A percentile compares a stretch with the other conserved stretches of the same genome.
Conservation (phyloP, 2,797 vertebrate genomes). For the Etheostoma perlongum region DNA sequence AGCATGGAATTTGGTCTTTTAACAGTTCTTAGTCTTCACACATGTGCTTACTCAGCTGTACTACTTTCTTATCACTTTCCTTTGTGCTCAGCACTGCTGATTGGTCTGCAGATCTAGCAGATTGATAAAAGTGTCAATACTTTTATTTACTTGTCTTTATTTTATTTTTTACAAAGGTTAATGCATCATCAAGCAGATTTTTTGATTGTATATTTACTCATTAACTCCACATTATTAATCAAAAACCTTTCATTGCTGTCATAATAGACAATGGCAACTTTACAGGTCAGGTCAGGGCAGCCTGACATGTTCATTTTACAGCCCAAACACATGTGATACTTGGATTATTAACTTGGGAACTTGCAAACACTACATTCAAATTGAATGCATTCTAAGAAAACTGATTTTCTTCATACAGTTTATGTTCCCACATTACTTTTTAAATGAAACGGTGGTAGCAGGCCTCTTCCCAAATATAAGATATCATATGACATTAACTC, state of each 20-base stretch:
- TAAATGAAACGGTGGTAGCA: neutral
- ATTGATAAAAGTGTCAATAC: neutral
- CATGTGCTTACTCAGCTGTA: neutral
- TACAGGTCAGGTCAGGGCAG: slow-evolving; percentile 4
- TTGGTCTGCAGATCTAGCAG: neutral
- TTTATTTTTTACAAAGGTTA: neutral
- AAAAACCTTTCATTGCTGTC: neutral
- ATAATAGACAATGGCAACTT: neutral
- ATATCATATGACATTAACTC: neutral
- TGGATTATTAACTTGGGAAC: slow-evolving; percentile 18
- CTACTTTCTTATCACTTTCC: neutral
- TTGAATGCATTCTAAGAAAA: neutral
- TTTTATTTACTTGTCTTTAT: no score
- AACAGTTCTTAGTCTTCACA: neutral
- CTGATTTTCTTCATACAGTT: neutral
- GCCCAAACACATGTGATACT: neutral
- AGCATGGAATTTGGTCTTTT: slow-evolving; percentile 13
- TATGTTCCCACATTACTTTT: neutral
- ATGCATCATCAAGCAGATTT: neutral
- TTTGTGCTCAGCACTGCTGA: slow-evolving; percentile 1
- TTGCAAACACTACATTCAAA: neutral
- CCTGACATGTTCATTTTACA: slow-evolving; percentile 34
- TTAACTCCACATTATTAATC: neutral
- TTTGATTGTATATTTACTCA: neutral
- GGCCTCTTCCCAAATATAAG: neutral